Conservation (phyloP, 2,113 vertebrate genomes). For the Neofelis nebulosa region DNA sequence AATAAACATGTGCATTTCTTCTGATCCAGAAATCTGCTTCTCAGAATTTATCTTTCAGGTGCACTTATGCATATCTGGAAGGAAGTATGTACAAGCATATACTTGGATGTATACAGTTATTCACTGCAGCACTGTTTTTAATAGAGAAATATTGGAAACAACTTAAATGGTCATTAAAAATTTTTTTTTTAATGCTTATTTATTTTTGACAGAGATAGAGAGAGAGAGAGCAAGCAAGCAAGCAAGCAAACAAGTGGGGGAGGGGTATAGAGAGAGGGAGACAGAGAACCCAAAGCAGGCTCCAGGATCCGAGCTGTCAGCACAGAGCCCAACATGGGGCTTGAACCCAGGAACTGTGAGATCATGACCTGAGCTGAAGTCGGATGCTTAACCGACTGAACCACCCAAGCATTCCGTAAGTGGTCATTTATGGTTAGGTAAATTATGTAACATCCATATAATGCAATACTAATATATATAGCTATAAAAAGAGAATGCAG, state of each 20-base stretch:
- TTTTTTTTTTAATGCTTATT: too few relatives aligned
- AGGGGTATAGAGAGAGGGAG: too few relatives aligned
- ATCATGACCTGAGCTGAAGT: too few relatives aligned
- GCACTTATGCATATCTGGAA: not conserved
- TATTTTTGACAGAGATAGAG: too few relatives aligned
- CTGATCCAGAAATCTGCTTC: not conserved
- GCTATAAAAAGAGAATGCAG: not conserved
- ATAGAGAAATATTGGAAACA: not conserved
- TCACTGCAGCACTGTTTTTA: not conserved
- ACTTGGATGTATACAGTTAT: not conserved
- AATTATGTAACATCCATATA: not conserved
- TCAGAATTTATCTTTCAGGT: not conserved
- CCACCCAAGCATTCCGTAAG: too few relatives aligned
- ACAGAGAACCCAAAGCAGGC: too few relatives aligned
- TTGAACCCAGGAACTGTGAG: too few relatives aligned
- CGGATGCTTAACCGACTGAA: accelerated
- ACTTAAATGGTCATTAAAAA: not conserved
- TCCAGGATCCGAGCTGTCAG: too few relatives aligned
- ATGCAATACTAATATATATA: not conserved
- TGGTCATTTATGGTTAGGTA: not conserved
- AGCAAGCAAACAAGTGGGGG: too few relatives aligned
- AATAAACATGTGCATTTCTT: not conserved
- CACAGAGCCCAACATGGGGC: too few relatives aligned
- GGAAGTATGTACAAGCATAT: not conserved
- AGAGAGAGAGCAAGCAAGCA: too few relatives aligned